A percentile compares a stretch with the other conserved stretches of the same genome.
Conservation (phyloP, 2,888 invertebrate genomes). For the Eurytoma californica region DNA sequence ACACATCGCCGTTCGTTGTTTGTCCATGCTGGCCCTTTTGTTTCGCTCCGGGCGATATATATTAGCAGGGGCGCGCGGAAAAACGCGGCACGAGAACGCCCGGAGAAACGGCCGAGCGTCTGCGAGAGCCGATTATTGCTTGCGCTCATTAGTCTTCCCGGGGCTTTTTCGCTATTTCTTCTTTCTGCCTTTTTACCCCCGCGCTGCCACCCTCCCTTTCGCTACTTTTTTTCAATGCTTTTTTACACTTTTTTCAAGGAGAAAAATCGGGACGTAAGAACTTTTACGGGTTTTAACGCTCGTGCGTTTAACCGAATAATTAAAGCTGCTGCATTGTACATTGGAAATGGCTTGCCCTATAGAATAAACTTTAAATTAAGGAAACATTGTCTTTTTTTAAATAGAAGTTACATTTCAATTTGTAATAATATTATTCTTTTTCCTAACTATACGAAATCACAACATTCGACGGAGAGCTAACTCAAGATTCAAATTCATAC, state of each 20-base stretch:
- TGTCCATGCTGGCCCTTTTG: constrained; percentile 68
- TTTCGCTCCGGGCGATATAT: constrained; percentile 69
- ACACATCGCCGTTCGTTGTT: constrained; percentile 71
- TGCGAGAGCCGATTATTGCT: constrained; percentile 51
- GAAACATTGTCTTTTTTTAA: no score
- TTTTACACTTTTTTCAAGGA: background rate
- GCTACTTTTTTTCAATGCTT: background rate
- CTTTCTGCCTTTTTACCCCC: background rate
- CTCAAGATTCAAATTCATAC: no score
- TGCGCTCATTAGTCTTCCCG: constrained; percentile 48
- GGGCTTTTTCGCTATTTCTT: background rate
- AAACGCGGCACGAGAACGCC: constrained; percentile 22
- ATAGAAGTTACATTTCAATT: no score
- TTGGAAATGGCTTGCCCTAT: no score
- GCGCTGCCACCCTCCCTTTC: background rate
- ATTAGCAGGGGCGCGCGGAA: constrained; percentile 62
- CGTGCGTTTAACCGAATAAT: background rate
- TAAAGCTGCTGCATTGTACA: no score
- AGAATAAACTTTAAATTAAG: no score
- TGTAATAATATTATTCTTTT: no score
- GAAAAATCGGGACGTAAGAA: background rate
- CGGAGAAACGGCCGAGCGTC: constrained; percentile 23
- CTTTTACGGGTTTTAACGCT: background rate
- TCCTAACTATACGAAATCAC: no score
- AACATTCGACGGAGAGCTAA: no score